Evolutionary conservation across 2,113 vertebrate species (phyloP), one percentile per base, ranked within the genome.

Genomic region (Fulica atra): DNA sequence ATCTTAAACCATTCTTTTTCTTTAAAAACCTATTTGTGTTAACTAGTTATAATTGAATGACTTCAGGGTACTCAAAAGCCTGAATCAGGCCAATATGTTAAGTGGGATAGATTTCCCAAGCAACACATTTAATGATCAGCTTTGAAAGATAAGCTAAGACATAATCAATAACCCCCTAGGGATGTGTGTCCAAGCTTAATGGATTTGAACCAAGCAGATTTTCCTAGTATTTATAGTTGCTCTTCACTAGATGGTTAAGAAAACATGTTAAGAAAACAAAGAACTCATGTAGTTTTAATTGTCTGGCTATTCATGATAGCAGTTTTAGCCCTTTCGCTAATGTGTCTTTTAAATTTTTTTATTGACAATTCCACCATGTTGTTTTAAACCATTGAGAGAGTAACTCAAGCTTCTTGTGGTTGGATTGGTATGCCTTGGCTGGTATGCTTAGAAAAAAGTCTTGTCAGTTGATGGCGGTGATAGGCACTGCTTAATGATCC

Each of bases 81-180:
- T 88, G 56, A 72, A 76, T 53, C 66, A 65, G 46, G 59, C 56
- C 64, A 90, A 68, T 4, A 53, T 65, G 60, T 86, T 89, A 91
- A 89, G 65, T 60, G 66, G 61, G 29, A 84, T 89, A 69, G 16
- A 85, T 86, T 89, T 94, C 25, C 46, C 24, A 11, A 54, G 53
- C 42, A 92, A 72, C 13, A 95, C 87, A 88, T 92, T 80, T 93
- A 86, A 85, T 86, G 42, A 73, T 61, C 56, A 78, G 25, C 51
- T 94, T 95, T 94, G 89, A 88, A 86, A 88, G 57, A 72, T 23
- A 91, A 56, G 42, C 71, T 89, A 85, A 81, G 70, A 89, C 51
- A 89, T 94, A 96, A 95, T 96, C 86, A 95, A 74, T 95, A 92
- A 60, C 16, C 31, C 68, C 57, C 77, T 78, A 81, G 57, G 73